Evolutionary conservation across 2,113 vertebrate species (phyloP).

Genomic region (Cyanistes caeruleus): DNA sequence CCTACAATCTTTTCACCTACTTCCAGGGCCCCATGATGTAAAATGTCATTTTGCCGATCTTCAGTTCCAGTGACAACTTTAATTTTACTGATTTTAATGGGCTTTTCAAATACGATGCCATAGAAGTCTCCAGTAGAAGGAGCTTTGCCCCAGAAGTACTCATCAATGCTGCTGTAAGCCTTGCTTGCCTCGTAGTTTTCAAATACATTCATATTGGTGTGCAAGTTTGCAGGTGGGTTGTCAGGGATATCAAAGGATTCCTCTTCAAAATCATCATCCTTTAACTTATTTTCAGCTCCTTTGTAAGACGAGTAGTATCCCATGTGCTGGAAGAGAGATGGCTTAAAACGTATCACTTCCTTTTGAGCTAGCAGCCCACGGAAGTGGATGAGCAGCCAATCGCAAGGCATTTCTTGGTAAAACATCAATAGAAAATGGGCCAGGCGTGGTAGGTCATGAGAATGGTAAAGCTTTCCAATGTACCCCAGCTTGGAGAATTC

Average conservation of each 20-base stretch:
- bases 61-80: constrained; percentile 93
- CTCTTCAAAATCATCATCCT: constrained; percentile 98
- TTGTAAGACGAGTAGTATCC: constrained; percentile 98
- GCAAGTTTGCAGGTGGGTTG: constrained; percentile 90
- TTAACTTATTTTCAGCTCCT: constrained; percentile 95
- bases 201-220: constrained; percentile 96
- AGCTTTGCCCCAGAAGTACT: constrained; percentile 97
- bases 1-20: constrained; percentile 87
- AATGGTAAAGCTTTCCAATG: constrained; percentile 95
- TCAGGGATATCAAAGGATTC: constrained; percentile 95
- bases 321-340: constrained; percentile 98
- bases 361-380: constrained; percentile 92
- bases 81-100: constrained; percentile 90
- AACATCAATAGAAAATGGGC: constrained; percentile 98
- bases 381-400: constrained; percentile 97
- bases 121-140: constrained; percentile 91
- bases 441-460: constrained; percentile 86
- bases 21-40: constrained; percentile 92
- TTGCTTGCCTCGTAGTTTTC: constrained; percentile 94
- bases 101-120: constrained; percentile 89
- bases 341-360: constrained; percentile 94
- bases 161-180: constrained; percentile 93
- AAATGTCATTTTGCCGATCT: constrained; percentile 92
- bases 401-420: constrained; percentile 99
- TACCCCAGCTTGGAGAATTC: constrained; percentile 99